These are phyloP conservation scores for Peribatodes rhomboidaria DNA, from an alignment of 2,888 invertebrate species.

Conservation along the genomic window DNA sequence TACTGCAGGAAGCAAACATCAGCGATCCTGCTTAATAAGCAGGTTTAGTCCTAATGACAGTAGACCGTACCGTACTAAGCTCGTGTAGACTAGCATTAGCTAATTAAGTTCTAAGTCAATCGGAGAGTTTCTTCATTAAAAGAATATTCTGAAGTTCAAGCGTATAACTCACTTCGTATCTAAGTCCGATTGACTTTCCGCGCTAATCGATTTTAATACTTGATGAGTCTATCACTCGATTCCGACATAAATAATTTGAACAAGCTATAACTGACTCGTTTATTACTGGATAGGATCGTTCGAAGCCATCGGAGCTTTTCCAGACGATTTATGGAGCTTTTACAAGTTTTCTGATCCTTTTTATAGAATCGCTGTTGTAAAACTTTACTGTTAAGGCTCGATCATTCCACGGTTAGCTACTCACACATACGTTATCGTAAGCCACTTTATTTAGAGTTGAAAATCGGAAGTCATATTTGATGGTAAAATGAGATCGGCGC, in stretches of 20 bases:
- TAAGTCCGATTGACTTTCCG: not conserved
- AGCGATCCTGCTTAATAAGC: too few relatives aligned
- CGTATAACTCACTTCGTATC: not conserved
- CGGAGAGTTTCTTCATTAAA: not conserved
- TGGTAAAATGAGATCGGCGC: too few relatives aligned
- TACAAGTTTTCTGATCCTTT: conserved; percentile 24
- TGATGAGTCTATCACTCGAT: conserved; percentile 14
- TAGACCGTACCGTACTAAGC: too few relatives aligned
- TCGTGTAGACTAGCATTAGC: too few relatives aligned
- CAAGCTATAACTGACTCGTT: conserved; percentile 11
- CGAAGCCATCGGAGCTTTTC: conserved; percentile 15
- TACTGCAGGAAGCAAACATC: too few relatives aligned
- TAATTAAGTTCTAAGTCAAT: not conserved
- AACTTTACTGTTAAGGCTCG: conserved; percentile 17
- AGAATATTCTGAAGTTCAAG: not conserved
- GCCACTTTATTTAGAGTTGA: too few relatives aligned
- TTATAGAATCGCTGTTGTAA: conserved; percentile 21
- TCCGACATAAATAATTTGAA: conserved; percentile 20
- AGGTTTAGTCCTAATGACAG: too few relatives aligned
- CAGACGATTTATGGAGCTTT: conserved; percentile 22
- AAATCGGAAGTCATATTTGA: too few relatives aligned
- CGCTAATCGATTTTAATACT: conserved; percentile 29
- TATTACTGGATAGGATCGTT: conserved; percentile 22
- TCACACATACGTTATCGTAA: too few relatives aligned
- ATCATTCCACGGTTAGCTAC: too few relatives aligned